These are phyloP conservation scores for Pluvianellus socialis DNA, from an alignment of 2,113 vertebrate genomes.

Conservation along the genomic window DNA sequence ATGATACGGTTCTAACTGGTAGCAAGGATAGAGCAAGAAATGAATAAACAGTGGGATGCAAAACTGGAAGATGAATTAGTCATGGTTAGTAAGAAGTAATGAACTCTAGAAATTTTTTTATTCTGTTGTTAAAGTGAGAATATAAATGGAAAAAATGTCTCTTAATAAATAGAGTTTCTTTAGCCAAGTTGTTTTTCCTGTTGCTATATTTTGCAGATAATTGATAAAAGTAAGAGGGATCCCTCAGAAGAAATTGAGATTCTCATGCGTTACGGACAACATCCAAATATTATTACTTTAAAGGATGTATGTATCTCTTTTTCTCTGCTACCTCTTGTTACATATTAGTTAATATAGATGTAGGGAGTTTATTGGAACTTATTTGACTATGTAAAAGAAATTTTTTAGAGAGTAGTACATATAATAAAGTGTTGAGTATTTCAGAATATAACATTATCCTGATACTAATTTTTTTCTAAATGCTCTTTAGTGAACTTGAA, in stretches of 20 bases:
- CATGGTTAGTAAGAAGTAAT: neutral
- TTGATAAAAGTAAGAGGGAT: constrained; percentile 97
- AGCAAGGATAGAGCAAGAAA: neutral
- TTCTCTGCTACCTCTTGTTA: neutral
- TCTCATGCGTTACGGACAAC: constrained; percentile 94
- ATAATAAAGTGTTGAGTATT: neutral
- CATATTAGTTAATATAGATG: neutral
- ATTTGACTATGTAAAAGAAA: too few species aligned
- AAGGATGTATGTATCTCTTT: constrained; percentile 87
- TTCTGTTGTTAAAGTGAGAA: neutral
- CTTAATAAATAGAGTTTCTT: neutral
- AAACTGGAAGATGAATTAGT: neutral
- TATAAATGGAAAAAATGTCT: neutral
- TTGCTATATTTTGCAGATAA: constrained; percentile 81
- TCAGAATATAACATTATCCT: neutral
- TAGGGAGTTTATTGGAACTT: neutral
- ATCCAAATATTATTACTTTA: constrained; percentile 96
- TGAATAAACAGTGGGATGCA: neutral
- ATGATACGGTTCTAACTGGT: neutral
- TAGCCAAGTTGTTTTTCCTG: neutral
- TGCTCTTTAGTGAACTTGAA: neutral
- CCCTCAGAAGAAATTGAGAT: constrained; percentile 98
- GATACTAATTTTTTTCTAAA: neutral
- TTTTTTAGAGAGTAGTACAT: too few species aligned
- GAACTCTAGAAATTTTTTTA: neutral